Evolutionary conservation across 2,797 vertebrate genomes (phyloP).

Genomic region (Austrolebias charrua): DNA sequence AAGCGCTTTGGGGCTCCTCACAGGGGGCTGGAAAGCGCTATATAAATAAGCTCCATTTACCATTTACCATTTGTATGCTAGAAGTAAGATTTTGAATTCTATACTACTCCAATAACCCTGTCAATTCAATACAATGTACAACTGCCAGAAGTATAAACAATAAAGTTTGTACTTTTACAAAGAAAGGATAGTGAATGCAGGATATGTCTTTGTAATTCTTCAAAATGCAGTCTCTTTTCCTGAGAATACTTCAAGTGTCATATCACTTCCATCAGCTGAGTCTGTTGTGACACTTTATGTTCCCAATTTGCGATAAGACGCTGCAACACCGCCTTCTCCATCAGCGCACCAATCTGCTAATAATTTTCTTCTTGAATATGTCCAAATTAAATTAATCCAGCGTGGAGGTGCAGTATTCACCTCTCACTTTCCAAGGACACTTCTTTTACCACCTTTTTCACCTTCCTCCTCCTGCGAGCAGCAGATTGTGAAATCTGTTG

Average conservation of each 20-base stretch:
- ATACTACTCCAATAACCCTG: too few relatives aligned
- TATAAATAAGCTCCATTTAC: too few relatives aligned
- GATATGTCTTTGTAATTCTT: not conserved
- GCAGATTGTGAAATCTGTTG: constrained; percentile 77
- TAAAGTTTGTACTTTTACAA: not conserved
- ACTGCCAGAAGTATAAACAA: too few relatives aligned
- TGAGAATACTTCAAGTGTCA: constrained; percentile 55
- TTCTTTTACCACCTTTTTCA: constrained; percentile 14
- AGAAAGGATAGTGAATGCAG: not conserved
- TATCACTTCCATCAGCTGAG: constrained; percentile 78
- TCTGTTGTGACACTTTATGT: constrained; percentile 81
- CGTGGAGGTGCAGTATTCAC: constrained; percentile 78
- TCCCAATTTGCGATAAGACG: constrained; percentile 74
- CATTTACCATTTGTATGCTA: too few relatives aligned
- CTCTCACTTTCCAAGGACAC: constrained; percentile 75
- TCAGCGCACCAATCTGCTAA: constrained; percentile 78
- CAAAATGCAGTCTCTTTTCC: not conserved
- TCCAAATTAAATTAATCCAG: constrained; percentile 84
- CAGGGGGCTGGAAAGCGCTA: too few relatives aligned
- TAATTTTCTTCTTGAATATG: constrained; percentile 86
- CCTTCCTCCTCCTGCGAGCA: constrained; percentile 49
- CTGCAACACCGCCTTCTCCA: constrained; percentile 73
- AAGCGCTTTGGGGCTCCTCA: too few relatives aligned
- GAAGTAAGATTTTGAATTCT: too few relatives aligned
- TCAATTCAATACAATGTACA: too few relatives aligned